These are phyloP conservation scores for Ctenopoma kingsleyae DNA, from an alignment of 2,797 vertebrate genomes.

Conservation along the genomic window DNA sequence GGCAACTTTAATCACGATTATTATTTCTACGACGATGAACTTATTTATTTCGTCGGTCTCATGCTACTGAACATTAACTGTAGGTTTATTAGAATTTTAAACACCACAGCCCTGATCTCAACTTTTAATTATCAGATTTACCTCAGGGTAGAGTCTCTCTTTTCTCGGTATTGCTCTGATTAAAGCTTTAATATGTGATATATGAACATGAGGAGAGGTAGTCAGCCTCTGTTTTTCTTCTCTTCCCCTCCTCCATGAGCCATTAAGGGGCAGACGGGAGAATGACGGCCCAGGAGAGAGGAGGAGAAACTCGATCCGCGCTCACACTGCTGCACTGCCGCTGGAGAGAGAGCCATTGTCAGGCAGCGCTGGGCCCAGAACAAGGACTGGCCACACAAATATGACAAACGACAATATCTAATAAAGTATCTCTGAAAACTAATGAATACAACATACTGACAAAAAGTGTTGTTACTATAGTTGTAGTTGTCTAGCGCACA, in stretches of 20 bases:
- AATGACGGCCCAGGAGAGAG: constrained; percentile 82
- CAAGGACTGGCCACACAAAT: constrained; percentile 29
- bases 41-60: not conserved
- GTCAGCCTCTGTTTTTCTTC: constrained; percentile 44
- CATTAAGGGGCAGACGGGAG: constrained; percentile 82
- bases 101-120: not conserved
- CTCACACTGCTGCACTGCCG: constrained; percentile 82
- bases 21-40: not conserved
- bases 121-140: constrained; percentile 33
- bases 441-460: not conserved
- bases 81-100: constrained; percentile 6
- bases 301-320: constrained; percentile 82
- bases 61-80: constrained; percentile 14
- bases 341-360: constrained; percentile 77
- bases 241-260: constrained; percentile 76
- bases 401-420: constrained; percentile 36
- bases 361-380: constrained; percentile 65
- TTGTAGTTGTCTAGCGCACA: constrained; percentile 1
- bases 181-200: constrained; percentile 34
- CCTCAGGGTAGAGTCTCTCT: not conserved
- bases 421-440: constrained; percentile 18
- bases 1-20: not conserved
- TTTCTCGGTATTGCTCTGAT: not conserved
- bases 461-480: constrained; percentile 4
- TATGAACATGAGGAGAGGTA: constrained; percentile 54